Evolutionary conservation across 53 echinoderm and acorn worm genomes (phyloP), one percentile per base, ranked within the genome.

Genomic region (Henricia sp.): DNA sequence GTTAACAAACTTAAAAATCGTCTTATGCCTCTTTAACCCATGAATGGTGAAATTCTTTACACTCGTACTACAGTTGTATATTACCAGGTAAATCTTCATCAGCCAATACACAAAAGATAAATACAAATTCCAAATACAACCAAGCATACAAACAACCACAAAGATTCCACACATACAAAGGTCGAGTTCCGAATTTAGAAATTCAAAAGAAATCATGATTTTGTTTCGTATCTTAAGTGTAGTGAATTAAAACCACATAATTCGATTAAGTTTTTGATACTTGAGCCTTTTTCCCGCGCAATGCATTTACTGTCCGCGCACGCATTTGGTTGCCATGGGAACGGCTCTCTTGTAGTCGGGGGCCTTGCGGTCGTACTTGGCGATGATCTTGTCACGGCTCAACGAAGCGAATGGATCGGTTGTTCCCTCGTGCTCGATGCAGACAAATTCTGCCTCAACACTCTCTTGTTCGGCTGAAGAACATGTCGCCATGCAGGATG

Each of bases 401-500:
- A 37, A 28, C 17, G 54, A 17, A 1, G 29, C 12, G 70, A 84
- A 71, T 6, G 57, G 71, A 29, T 71, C 23, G 19, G 72, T 20
- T 12, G 44, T 44, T 40, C 59, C 59, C 53, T 80, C 57, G 13
- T 71, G 76, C 6, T 37, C 58, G 17, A 71, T 17, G 72, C 90
- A 90, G 83, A 70, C 65, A 77, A 85, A 86, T 30, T 86, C 85
- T 2, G 64, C 50, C 13, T 63, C 58, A 14, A 76, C 65, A 0
- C 25, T 17, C 39, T 72, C 40, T 33, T 30, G 8, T 2, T 90
- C 41, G 52, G 33, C 36, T 19, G 63, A 25, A 3, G 14, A 16
- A 67, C 90, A 90, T 19, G 67, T 58, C 19, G 30, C 27, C 3
- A n/a, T 69, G 72, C 90, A 90, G 11, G 4, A 51, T 56, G 90